A percentile compares a stretch with the other conserved stretches of the same genome.
Evolutionary conservation across 2,888 invertebrate species (phyloP).

Genomic region (Philereme vetulata): DNA sequence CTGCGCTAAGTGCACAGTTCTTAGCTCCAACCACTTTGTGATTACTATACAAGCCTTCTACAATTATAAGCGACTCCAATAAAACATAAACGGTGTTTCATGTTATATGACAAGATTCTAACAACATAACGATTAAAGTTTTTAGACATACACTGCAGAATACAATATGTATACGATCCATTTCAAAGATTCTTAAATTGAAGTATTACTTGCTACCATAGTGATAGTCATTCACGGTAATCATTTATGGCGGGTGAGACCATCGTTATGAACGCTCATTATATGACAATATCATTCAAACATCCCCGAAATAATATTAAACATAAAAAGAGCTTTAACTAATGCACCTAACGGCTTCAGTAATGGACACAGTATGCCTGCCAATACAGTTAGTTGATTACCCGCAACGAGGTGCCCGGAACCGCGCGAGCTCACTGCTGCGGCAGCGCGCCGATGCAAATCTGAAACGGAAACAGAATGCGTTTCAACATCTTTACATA

Average conservation of each 20-base stretch:
- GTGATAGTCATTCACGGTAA: constrained; percentile 5
- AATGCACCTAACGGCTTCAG: constrained; percentile 76
- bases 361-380: constrained; percentile 73
- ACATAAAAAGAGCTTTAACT: constrained; percentile 52
- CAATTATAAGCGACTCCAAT: constrained; percentile 24
- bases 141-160: constrained; percentile 5
- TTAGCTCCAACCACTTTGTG: constrained; percentile 40
- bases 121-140: not conserved
- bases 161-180: constrained; percentile 10
- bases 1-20: constrained; percentile 73
- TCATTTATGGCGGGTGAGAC: constrained; percentile 12
- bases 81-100: constrained; percentile 17
- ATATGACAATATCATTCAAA: constrained; percentile 21
- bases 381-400: constrained; percentile 68
- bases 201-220: constrained; percentile 15
- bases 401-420: constrained; percentile 74
- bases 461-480: constrained; percentile 56
- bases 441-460: constrained; percentile 58
- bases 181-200: constrained; percentile 14
- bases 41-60: constrained; percentile 27
- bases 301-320: constrained; percentile 25
- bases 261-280: constrained; percentile 22
- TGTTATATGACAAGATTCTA: constrained; percentile 14
- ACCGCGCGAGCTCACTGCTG: constrained; percentile 67
- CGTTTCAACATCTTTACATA: too few relatives aligned